Percentiles rank a stretch among this genome's conserved stretches.
Evolutionary conservation across 2,797 vertebrate genomes (phyloP).

Genomic region (Allobates femoralis): DNA sequence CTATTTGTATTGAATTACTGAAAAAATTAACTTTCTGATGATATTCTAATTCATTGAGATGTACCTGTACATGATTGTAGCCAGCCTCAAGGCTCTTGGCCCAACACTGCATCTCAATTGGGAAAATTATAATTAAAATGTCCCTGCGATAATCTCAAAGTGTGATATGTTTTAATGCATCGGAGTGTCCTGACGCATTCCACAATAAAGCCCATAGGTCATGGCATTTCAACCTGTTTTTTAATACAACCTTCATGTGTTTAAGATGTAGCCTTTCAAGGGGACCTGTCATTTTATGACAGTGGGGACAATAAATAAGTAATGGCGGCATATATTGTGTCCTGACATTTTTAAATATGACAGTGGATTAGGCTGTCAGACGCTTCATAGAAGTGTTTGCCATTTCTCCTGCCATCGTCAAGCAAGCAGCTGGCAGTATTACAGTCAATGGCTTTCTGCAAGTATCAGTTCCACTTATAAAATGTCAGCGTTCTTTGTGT

Average conservation of each 20-base stretch:
- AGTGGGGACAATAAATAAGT: constrained; percentile 24
- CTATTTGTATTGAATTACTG: too few relatives aligned
- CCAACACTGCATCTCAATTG: background rate
- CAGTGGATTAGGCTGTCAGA: constrained; percentile 7
- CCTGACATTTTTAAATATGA: constrained; percentile 29
- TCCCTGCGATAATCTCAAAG: background rate
- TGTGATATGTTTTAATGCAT: background rate
- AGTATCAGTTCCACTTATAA: background rate
- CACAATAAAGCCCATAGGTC: constrained; percentile 12
- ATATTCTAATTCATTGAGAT: too few relatives aligned
- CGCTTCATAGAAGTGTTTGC: background rate
- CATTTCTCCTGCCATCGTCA: constrained; percentile 3
- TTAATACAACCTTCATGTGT: constrained; percentile 7
- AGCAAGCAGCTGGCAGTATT: background rate
- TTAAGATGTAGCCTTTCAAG: constrained; percentile 4
- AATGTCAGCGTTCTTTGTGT: background rate
- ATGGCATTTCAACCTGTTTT: constrained; percentile 18
- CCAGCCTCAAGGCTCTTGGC: background rate
- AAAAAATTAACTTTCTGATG: too few relatives aligned
- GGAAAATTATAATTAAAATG: background rate
- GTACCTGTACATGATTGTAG: constrained; percentile 4
- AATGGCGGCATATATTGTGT: constrained; percentile 11
- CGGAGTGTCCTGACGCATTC: background rate
- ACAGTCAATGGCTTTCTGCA: background rate
- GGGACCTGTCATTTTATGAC: background rate